Evolutionary conservation across 2,888 invertebrate species (phyloP), one percentile per base, ranked within the genome.

Genomic region (Drosophila quinaria): DNA sequence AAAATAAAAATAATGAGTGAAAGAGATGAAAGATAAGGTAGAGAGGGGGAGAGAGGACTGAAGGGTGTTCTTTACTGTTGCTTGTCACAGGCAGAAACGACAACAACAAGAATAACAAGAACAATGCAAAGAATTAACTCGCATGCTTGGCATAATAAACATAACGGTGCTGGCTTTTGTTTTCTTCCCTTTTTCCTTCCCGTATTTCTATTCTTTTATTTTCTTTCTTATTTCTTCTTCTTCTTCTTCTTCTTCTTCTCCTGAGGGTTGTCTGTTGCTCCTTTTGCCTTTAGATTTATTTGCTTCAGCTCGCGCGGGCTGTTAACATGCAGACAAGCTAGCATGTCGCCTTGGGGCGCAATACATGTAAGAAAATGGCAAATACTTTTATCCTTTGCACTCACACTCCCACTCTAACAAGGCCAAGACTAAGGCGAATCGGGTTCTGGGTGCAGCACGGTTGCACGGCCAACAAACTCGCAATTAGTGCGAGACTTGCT

Each of bases 81-180:
- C 56, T 66, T 70, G 67, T 64, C 46, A 69, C 31, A 56, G 56
- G 56, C 73, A 71, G 58, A 50, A 47, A 44, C 46, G 70, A 35
- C 44, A 59, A 54, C 59, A 68, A 61, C 66, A 71, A 54, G 6
- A 56, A 17, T 6, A 33, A 41, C 42, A 58, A 52, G 52, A 81
- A 72, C 83, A 83, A 70, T 70, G 65, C 70, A 52, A 70, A 50
- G 80, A 87, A 87, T 87, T 81, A 84, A 81, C 85, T 80, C 85
- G 85, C 84, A 87, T 87, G 85, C 87, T 71, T 76, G 76, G 85
- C 84, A 84, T 85, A 78, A 84, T 85, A 87, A 84, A 87, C 82
- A 87, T 87, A 87, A 80, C 78, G 70, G 46, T 41, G 52, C 37
- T 29, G 50, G 56, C 64, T 60, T 51, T 56, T 52, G 58, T 64